These are phyloP conservation scores for Sylvicapra grimmia DNA, from an alignment of 2,113 vertebrate species.

Conservation along the genomic window DNA sequence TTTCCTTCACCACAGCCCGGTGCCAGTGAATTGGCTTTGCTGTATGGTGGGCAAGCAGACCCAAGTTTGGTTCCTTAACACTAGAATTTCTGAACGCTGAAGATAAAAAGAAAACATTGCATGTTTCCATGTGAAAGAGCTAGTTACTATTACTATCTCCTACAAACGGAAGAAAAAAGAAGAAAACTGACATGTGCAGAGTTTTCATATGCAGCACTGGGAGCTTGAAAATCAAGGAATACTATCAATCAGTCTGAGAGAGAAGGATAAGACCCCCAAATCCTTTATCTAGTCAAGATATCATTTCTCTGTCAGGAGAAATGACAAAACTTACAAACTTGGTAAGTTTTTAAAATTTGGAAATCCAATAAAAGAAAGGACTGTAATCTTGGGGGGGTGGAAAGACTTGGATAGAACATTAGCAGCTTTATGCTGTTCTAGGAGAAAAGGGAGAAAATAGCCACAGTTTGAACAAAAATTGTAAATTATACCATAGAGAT, in stretches of 20 bases:
- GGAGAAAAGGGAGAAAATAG: neutral
- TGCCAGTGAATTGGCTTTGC: neutral
- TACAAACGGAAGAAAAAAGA: neutral
- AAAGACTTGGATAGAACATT: neutral
- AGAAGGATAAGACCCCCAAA: neutral
- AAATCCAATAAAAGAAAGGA: neutral
- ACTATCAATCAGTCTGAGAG: neutral
- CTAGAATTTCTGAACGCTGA: neutral
- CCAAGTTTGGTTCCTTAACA: neutral
- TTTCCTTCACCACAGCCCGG: neutral
- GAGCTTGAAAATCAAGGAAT: neutral
- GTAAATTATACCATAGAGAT: neutral
- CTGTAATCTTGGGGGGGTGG: rapidly evolving
- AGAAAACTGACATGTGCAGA: neutral
- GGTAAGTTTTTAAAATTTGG: neutral
- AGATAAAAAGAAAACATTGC: neutral
- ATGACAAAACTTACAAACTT: neutral
- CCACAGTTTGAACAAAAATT: neutral
- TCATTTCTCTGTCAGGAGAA: neutral
- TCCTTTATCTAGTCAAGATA: neutral
- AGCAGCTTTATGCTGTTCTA: neutral
- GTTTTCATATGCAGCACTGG: neutral
- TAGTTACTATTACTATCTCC: neutral
- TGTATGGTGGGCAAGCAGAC: neutral
- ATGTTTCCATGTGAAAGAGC: neutral